A percentile compares a stretch with the other conserved stretches of the same genome.
Conservation (phyloP, 1,140 invertebrate species). For the Brachystomella parvula region DNA sequence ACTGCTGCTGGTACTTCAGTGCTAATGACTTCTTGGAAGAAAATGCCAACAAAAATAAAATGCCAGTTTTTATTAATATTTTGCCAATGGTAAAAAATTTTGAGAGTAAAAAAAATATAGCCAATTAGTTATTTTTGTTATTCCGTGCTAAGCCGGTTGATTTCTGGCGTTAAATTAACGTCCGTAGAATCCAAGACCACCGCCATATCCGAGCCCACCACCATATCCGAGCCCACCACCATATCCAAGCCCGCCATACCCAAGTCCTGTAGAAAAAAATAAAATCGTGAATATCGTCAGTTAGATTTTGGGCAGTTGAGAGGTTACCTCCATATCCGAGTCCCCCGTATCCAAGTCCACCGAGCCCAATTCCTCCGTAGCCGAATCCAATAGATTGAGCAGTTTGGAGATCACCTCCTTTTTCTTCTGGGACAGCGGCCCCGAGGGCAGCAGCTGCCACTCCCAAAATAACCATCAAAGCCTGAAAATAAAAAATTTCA, state of each 20-base stretch:
- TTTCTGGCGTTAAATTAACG: conserved; percentile 1
- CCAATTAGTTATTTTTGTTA: neutral
- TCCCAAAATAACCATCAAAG: neutral
- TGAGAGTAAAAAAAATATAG: neutral
- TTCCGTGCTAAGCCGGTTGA: neutral
- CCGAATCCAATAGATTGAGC: neutral
- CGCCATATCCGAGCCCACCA: neutral
- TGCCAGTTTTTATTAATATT: no score
- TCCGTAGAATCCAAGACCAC: conserved; percentile 6
- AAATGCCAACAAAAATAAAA: no score
- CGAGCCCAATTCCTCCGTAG: neutral
- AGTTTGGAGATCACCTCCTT: neutral
- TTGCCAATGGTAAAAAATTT: no score
- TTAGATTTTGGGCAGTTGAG: no score
- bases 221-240: conserved; percentile 7
- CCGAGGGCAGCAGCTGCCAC: neutral
- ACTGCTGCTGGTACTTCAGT: no score
- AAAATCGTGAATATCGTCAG: no score
- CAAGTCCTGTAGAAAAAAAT: no score
- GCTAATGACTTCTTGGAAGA: no score
- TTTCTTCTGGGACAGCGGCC: neutral
- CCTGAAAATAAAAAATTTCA: neutral
- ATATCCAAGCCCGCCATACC: conserved; percentile 6
- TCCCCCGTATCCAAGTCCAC: no score
- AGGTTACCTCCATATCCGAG: no score